Evolutionary conservation across 53 echinoderm and acorn worm genomes (phyloP).

Genomic region (Temnopleurus reevesii): DNA sequence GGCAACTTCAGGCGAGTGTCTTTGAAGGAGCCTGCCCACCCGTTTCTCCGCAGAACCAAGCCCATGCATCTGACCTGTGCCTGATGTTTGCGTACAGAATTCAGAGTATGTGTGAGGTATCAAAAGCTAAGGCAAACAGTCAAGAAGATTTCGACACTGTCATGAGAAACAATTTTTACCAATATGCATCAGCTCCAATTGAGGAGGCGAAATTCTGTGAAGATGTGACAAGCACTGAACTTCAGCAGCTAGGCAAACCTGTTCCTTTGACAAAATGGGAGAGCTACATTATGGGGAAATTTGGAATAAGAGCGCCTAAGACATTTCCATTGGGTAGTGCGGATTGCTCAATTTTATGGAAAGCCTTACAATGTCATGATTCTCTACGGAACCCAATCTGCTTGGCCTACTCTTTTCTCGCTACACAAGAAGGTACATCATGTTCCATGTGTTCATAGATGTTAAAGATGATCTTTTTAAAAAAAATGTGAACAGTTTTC

Average conservation of each 20-base stretch:
- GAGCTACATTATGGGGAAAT: background rate
- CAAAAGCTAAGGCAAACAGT: background rate
- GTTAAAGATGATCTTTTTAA: too few species aligned
- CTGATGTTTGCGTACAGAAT: background rate
- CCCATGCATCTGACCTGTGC: background rate
- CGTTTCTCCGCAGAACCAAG: background rate
- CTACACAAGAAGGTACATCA: background rate
- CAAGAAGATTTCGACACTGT: background rate
- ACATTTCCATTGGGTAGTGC: background rate
- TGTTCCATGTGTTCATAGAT: too few species aligned
- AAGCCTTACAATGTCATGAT: background rate
- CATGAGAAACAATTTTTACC: background rate
- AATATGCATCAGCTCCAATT: background rate
- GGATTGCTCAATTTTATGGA: background rate
- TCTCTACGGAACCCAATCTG: background rate
- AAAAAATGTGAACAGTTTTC: background rate
- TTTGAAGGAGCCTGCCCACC: background rate
- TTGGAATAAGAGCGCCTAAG: background rate
- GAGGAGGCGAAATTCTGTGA: background rate
- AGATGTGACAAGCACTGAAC: background rate
- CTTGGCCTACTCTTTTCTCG: constrained; percentile 4
- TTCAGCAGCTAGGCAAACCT: background rate
- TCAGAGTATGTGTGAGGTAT: background rate
- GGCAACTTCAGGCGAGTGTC: background rate
- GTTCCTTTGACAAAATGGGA: background rate